Evolutionary conservation across 2,113 vertebrate genomes (phyloP), one percentile per base, ranked within the genome.

Genomic region (Thamnophis sirtalis): DNA sequence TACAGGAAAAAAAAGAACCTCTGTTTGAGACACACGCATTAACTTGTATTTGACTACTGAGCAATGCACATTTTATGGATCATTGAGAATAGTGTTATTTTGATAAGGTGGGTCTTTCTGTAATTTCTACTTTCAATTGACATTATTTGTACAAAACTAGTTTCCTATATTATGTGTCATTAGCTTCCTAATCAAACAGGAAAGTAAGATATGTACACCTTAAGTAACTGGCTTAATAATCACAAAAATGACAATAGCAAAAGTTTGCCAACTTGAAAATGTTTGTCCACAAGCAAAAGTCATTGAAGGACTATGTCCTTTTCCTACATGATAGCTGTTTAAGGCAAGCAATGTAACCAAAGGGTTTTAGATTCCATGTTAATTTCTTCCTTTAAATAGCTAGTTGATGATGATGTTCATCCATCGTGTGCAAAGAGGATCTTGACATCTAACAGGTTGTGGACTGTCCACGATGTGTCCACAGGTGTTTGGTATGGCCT

Each of bases 161-260:
- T 43, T 56, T 84, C 68, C 48, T 55, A 84, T 55, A 48, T 56
- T 90, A 84, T 84, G 84, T 15, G 22, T n/a, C 53, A 48, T 55
- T 43, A 9, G 33, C 56, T 90, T 90, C 33, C 53, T 56, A 26
- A 7, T 84, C 51, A 55, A 53, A 84, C 43, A 84, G 51, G 43
- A 90, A 54, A 26, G 38, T 22, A 90, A 51, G 33, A 90, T 84
- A 26, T 54, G 28, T 22, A 48, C 54, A 84, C 26, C 43, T 38
- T 56, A 84, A 38, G 55, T 80, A 51, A 80, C 51, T 48, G 73
- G 22, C 51, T 90, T 90, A 84, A 48, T 60, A 51, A 38, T 13
- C 87, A 86, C 10, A 50, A 53, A 84, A n/a, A 90, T 51, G 51
- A 55, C 89, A 90, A 90, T 56, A 54, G 89, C 89, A 55, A 84